phyloP scores from a whole-genome alignment of 1,140 invertebrate genomes.

The Mercenaria mercenaria region DNA sequence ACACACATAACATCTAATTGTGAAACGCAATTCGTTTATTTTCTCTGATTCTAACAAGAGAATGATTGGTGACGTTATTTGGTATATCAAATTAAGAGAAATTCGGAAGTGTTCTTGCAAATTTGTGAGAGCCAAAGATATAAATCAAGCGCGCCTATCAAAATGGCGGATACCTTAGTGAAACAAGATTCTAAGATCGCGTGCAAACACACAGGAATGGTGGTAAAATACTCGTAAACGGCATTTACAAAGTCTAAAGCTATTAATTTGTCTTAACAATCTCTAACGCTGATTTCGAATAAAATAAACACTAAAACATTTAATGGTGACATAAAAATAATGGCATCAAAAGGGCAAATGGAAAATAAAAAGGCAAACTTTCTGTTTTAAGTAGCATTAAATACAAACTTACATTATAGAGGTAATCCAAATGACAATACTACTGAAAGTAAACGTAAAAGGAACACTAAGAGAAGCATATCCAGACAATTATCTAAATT shows the following conservation, averaged over 20 bases:
- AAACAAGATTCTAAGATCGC: conserved; percentile 58
- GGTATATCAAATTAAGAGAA: conserved; percentile 64
- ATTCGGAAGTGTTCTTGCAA: conserved; percentile 54
- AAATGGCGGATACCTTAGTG: conserved; percentile 51
- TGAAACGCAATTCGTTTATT: conserved; percentile 64
- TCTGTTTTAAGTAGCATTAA: too few species aligned
- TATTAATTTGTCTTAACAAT: conserved; percentile 41
- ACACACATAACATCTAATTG: conserved; percentile 61
- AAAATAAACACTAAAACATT: conserved; percentile 26
- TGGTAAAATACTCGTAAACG: conserved; percentile 30
- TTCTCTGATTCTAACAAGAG: conserved; percentile 55
- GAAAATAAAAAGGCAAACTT: conserved; percentile 1
- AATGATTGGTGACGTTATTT: conserved; percentile 48
- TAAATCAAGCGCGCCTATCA: conserved; percentile 59
- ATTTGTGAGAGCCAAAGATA: conserved; percentile 45
- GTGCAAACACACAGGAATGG: conserved; percentile 14
- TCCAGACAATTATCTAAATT: too few species aligned
- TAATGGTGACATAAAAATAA: conserved; percentile 19
- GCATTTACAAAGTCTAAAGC: conserved; percentile 34
- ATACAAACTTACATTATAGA: too few species aligned
- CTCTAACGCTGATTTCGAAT: conserved; percentile 26
- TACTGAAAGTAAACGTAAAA: too few species aligned
- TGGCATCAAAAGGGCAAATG: not conserved
- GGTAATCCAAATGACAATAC: too few species aligned
- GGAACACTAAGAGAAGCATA: too few species aligned